A percentile compares a stretch with the other conserved stretches of the same genome.
Evolutionary conservation across 2,888 invertebrate species (phyloP).

Genomic region (Calliphora vomitoria): DNA sequence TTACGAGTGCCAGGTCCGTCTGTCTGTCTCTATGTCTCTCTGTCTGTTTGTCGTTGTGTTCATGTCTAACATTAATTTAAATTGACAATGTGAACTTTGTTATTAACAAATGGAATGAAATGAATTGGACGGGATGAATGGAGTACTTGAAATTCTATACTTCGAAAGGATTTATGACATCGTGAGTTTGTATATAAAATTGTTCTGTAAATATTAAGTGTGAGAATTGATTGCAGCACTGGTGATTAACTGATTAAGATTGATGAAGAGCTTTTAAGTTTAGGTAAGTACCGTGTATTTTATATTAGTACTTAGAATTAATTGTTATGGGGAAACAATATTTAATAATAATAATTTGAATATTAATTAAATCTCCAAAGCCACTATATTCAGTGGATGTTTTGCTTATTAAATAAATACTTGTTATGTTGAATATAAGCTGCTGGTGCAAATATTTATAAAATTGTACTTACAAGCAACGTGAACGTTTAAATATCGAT

Average conservation of each 20-base stretch:
- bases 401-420: no score
- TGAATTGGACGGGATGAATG: constrained; percentile 3
- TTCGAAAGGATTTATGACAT: constrained; percentile 66
- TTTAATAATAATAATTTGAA: no score
- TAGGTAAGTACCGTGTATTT: background rate
- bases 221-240: constrained; percentile 42
- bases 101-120: constrained; percentile 50
- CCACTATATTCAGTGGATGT: no score
- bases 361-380: no score
- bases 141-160: constrained; percentile 57
- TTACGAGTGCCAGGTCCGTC: constrained; percentile 12
- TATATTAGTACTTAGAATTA: background rate
- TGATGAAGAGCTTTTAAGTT: constrained; percentile 50
- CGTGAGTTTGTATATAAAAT: constrained; percentile 44
- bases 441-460: no score
- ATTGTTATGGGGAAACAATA: background rate
- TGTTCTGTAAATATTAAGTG: constrained; percentile 40
- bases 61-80: constrained; percentile 59
- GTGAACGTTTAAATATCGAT: no score
- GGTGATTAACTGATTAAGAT: constrained; percentile 46
- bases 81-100: constrained; percentile 66
- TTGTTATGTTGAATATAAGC: no score
- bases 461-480: no score
- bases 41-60: constrained; percentile 16
- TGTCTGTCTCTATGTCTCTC: background rate